Evolutionary conservation across 30 jellyfish, hydroid and myxozoan species (phyloP).

Genomic region (Catostylus mosaicus): DNA sequence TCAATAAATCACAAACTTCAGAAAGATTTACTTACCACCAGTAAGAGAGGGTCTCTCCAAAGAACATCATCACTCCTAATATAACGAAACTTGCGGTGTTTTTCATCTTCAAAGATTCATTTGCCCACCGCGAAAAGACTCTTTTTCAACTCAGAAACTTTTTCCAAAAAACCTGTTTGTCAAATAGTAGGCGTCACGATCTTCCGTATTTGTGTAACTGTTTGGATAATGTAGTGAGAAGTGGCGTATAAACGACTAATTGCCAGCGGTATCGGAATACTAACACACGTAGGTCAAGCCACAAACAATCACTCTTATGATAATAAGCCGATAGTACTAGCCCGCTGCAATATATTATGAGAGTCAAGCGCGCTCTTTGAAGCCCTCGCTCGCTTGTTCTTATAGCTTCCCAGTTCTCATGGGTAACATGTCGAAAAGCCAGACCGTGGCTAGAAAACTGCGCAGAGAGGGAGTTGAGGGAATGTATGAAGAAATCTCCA

Average conservation of each 20-base stretch:
- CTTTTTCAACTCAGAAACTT: neutral
- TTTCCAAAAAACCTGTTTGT: neutral
- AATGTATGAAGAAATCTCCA: too few relatives aligned
- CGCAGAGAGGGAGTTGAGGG: neutral
- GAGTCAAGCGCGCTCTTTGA: constrained; percentile 59
- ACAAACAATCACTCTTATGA: constrained; percentile 55
- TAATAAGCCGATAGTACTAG: constrained; percentile 63
- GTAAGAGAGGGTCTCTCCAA: constrained; percentile 31
- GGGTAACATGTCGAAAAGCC: constrained; percentile 37
- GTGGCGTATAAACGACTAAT: constrained; percentile 40
- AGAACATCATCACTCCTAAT: constrained; percentile 16
- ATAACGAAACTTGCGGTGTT: constrained; percentile 21
- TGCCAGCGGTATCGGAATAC: constrained; percentile 61
- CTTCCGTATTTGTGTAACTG: constrained; percentile 49
- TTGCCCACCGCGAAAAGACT: constrained; percentile 16
- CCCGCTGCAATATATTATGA: constrained; percentile 67
- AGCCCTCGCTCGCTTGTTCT: constrained; percentile 40
- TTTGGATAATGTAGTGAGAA: constrained; percentile 55
- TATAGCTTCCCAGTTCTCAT: constrained; percentile 65
- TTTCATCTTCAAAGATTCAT: constrained; percentile 34
- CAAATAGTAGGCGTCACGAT: constrained; percentile 22
- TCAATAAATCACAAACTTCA: neutral
- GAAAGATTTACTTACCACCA: constrained; percentile 46
- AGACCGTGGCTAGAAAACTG: constrained; percentile 39
- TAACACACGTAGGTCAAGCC: constrained; percentile 64